These are phyloP conservation scores for Leiothrix lutea DNA, from an alignment of 2,113 vertebrate genomes.

Conservation along the genomic window DNA sequence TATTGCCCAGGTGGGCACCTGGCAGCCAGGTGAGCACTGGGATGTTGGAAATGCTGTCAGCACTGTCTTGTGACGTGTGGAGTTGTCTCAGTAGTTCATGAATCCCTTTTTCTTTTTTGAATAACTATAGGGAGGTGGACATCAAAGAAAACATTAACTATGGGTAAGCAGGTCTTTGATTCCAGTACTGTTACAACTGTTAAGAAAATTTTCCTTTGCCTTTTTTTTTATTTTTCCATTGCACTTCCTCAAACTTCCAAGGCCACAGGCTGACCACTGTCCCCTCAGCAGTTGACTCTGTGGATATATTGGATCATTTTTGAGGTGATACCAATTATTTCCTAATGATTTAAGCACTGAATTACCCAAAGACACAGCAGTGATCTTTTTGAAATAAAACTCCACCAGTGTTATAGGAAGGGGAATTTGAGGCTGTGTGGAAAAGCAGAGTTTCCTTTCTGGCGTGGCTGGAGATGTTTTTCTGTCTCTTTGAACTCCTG, in stretches of 20 bases:
- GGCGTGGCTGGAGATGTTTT: background rate
- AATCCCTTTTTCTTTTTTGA: conserved; percentile 66
- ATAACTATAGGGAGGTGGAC: conserved; percentile 80
- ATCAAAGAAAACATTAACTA: conserved; percentile 86
- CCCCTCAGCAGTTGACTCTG: background rate
- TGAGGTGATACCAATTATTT: background rate
- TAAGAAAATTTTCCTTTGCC: background rate
- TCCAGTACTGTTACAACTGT: conserved; percentile 34
- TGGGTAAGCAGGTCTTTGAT: conserved; percentile 77
- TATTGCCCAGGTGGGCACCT: background rate
- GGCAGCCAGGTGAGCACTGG: background rate
- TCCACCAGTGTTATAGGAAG: background rate
- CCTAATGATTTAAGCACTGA: background rate
- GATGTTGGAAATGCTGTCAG: conserved; percentile 33
- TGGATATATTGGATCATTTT: background rate
- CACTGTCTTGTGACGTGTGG: conserved; percentile 37
- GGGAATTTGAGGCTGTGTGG: background rate
- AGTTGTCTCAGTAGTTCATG: conserved; percentile 47
- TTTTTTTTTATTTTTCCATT: background rate
- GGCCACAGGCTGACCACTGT: background rate
- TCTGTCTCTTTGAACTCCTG: background rate
- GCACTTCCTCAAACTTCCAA: conserved; percentile 21
- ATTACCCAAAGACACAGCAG: background rate
- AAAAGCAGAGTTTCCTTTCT: background rate
- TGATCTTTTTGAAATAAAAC: background rate